Conservation (phyloP, 2,113 vertebrate species). For the Poecile atricapillus region DNA sequence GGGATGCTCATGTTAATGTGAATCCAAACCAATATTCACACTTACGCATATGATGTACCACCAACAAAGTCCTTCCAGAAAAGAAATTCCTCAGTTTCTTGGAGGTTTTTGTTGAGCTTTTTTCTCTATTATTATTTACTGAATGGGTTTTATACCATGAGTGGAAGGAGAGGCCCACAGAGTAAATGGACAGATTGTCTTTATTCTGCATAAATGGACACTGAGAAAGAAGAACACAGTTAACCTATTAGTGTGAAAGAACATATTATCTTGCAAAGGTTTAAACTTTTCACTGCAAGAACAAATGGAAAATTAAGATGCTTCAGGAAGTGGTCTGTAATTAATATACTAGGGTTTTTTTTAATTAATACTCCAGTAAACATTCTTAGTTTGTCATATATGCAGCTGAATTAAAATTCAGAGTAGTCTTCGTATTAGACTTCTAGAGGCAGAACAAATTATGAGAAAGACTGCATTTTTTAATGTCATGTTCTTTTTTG, state of each 20-base stretch:
- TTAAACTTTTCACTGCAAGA: neutral
- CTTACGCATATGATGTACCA: neutral
- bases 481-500: conserved; percentile 57
- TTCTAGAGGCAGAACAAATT: conserved; percentile 43
- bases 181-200: neutral
- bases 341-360: neutral
- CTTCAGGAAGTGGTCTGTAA: neutral
- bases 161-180: neutral
- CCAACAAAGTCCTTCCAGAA: neutral
- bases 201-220: neutral
- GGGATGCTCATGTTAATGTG: neutral
- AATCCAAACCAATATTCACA: neutral
- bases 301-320: neutral
- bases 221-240: neutral
- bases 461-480: conserved; percentile 37
- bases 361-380: neutral
- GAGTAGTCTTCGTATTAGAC: neutral
- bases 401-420: neutral
- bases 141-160: neutral
- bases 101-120: neutral
- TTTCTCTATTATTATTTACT: neutral
- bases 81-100: neutral
- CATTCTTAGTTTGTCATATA: neutral
- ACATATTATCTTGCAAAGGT: neutral
- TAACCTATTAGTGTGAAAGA: neutral